Percentiles rank a stretch among this genome's conserved stretches.
Conservation (phyloP, 2,797 vertebrate species). For the Nasua narica region DNA sequence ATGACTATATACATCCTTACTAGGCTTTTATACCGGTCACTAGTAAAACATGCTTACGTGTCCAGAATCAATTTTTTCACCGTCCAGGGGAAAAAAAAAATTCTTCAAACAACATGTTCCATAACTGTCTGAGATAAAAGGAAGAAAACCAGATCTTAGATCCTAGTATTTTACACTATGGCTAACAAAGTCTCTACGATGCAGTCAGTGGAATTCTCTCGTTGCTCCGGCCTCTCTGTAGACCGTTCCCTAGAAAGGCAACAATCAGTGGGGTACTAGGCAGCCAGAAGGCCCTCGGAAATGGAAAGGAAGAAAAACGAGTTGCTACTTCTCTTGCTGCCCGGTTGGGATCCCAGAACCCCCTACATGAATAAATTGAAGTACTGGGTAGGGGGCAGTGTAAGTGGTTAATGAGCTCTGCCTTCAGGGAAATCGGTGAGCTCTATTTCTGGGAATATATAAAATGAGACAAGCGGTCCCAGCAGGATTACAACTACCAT, state of each 20-base stretch:
- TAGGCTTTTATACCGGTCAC: neutral
- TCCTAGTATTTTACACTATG: neutral
- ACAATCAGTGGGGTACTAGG: neutral
- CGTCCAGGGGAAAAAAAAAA: neutral
- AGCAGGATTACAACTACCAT: neutral
- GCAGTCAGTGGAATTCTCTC: neutral
- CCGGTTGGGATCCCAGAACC: neutral
- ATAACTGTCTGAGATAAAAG: neutral
- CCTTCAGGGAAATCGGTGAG: neutral
- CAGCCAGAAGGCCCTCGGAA: neutral
- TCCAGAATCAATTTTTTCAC: neutral
- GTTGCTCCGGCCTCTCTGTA: neutral
- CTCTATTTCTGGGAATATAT: neutral
- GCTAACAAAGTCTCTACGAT: neutral
- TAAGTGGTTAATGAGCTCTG: neutral
- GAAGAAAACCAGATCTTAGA: neutral
- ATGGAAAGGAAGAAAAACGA: neutral
- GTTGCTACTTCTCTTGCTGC: neutral
- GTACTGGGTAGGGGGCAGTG: rapidly evolving
- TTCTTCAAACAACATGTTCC: neutral
- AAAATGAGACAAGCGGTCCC: neutral
- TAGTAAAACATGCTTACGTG: neutral
- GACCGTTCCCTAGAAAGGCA: neutral
- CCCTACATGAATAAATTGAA: neutral
- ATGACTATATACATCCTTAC: neutral